Conservation (phyloP, 2,888 invertebrate genomes). For the Halocaridina rubra region DNA sequence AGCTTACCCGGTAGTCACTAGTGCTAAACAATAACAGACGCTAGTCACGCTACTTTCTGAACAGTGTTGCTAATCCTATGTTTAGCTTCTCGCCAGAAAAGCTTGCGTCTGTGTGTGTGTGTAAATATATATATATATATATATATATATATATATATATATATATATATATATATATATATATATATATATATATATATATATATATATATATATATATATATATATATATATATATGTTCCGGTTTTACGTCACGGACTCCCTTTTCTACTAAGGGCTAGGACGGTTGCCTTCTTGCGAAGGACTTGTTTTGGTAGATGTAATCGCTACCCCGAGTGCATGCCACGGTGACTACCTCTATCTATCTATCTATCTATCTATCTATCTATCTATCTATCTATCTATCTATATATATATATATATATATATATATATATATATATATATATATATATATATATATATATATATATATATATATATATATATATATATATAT, state of each 20-base stretch:
- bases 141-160: slow-evolving; percentile 15
- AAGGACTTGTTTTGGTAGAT: too few relatives aligned
- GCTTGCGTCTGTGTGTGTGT: not conserved
- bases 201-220: not conserved
- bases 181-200: slow-evolving; percentile 14
- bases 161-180: slow-evolving; percentile 17
- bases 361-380: too few relatives aligned
- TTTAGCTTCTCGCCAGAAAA: not conserved
- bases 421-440: not conserved
- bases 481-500: slow-evolving; percentile 16
- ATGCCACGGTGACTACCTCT: too few relatives aligned
- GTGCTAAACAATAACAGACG: too few relatives aligned
- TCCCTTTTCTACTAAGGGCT: too few relatives aligned
- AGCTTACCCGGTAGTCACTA: not conserved
- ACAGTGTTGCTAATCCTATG: not conserved
- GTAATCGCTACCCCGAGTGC: too few relatives aligned
- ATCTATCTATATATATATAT: too few relatives aligned
- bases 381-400: too few relatives aligned
- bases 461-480: slow-evolving; percentile 13
- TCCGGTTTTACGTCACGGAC: too few relatives aligned
- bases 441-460: slow-evolving; percentile 23
- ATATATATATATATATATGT: not conserved
- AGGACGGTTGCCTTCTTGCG: too few relatives aligned
- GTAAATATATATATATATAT: too few relatives aligned
- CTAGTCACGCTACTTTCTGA: too few relatives aligned